Base-by-base conservation (phyloP, 2,113 vertebrate species). In the Prionailurus viverrinus region DNA sequence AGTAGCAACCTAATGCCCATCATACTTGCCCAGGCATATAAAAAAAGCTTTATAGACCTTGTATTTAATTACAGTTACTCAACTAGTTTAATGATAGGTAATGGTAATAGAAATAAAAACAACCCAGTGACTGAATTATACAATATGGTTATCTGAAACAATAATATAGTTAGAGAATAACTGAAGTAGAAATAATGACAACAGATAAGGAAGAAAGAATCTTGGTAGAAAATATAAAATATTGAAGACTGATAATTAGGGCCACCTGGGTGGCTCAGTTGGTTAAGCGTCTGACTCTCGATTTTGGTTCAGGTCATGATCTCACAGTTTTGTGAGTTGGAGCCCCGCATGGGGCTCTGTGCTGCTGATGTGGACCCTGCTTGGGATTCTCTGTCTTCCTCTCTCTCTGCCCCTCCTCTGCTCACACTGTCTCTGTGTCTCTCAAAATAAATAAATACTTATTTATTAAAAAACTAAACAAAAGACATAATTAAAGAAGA, bases 181-280 rank as follows among this genome's bases (percentile, higher is more conserved):
- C 19, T 33, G 66, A 94, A 73, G 41, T 94, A 94, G 81, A 92
- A 91, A 91, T 88, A 91, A 53, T 69, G 18, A 63, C 5, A 53
- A 91, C 41, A 65, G 29, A 69, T 74, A 80, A 96, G 41, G 51
- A 71, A 79, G 33, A 36, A 89, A 90, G 79, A 82, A 71, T 81
- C 39, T 21, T 71, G n/a, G 25, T 31, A 61, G 53, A 92, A 97
- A 88, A 66, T 96, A 33, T 89, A 94, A 87, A 93, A 61, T 95
- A 14, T 58, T 74, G 45, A 91, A 83, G n/a, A 65, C 27, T 73
- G 8, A 73, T 68, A 82, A 69, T 21, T 87, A 74, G 58, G 58
- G 55, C 2, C 8, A 2, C 58, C 58, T 61, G 21, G 58, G 58
- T 23, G 58, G 8, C 21, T 61, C 21, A 61, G 21, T 19, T 61